phyloP scores from a whole-genome alignment of 2,888 invertebrate species.

The Xylophagus ater region DNA sequence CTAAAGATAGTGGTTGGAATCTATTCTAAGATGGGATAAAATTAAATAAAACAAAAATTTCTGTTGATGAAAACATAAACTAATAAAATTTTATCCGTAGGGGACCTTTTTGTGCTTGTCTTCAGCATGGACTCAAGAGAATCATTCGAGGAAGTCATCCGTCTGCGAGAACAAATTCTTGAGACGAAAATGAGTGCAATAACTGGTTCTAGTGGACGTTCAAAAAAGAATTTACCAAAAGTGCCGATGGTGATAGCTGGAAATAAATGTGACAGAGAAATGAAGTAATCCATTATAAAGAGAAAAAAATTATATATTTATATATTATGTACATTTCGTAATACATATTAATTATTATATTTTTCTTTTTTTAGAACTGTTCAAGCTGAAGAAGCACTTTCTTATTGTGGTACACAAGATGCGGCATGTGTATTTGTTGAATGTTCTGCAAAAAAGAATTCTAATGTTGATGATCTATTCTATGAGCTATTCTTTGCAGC shows the following conservation, averaged over 20 bases:
- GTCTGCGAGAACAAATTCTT: slow-evolving; percentile 68
- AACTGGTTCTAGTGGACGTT: slow-evolving; percentile 46
- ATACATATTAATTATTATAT: background rate
- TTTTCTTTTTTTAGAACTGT: slow-evolving; percentile 49
- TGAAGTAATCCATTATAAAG: slow-evolving; percentile 46
- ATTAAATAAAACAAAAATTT: too few relatives aligned
- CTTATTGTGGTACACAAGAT: slow-evolving; percentile 68
- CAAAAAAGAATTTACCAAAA: slow-evolving; percentile 52
- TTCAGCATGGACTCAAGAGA: slow-evolving; percentile 77
- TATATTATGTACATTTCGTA: background rate
- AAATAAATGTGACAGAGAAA: slow-evolving; percentile 75
- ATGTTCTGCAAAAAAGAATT: slow-evolving; percentile 72
- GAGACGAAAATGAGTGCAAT: slow-evolving; percentile 70
- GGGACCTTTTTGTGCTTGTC: slow-evolving; percentile 68
- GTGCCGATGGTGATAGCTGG: slow-evolving; percentile 82
- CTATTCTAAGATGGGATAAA: too few relatives aligned
- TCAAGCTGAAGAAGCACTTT: slow-evolving; percentile 61
- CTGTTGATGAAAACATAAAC: too few relatives aligned
- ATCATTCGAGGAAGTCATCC: slow-evolving; percentile 73
- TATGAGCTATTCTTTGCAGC: slow-evolving; percentile 73
- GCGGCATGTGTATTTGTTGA: slow-evolving; percentile 69
- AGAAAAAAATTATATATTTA: background rate
- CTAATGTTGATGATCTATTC: slow-evolving; percentile 72
- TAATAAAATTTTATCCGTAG: slow-evolving; percentile 36
- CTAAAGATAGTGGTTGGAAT: too few relatives aligned